These are phyloP conservation scores for Petroica traversi DNA, from an alignment of 2,113 vertebrate species.

Conservation along the genomic window DNA sequence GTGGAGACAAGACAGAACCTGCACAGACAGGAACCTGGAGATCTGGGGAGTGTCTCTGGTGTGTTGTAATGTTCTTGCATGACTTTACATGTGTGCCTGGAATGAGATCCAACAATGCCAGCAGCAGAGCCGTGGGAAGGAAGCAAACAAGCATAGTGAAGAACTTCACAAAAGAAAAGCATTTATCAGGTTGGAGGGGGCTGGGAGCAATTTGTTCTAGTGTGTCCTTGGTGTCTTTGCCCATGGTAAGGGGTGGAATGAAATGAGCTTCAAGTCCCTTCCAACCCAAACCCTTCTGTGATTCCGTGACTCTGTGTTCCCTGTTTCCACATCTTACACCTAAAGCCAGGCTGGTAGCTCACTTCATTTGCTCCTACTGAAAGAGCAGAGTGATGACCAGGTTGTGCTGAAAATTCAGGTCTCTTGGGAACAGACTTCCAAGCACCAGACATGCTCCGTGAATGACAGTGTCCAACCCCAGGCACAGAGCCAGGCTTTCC, in stretches of 20 bases:
- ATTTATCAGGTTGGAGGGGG: not conserved
- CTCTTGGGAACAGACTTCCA: not conserved
- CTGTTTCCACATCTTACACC: not conserved
- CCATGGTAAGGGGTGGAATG: not conserved
- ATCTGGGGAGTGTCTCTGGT: not conserved
- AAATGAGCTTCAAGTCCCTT: not conserved
- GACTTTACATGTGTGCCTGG: not conserved
- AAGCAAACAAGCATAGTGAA: fast-evolving
- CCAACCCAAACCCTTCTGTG: not conserved
- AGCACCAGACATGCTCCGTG: not conserved
- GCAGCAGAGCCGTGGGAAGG: not conserved
- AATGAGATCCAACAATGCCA: not conserved
- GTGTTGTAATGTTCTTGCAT: not conserved
- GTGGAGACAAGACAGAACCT: not conserved
- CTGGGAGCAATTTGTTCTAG: not conserved
- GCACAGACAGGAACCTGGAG: not conserved
- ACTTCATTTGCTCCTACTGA: not conserved
- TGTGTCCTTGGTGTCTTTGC: not conserved
- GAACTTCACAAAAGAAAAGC: not conserved
- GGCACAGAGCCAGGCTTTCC: not conserved
- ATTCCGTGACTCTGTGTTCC: not conserved
- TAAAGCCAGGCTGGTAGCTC: not conserved
- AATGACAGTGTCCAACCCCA: not conserved
- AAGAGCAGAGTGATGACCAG: not conserved
- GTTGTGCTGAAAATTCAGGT: not conserved